Base-by-base conservation (phyloP, 2,113 vertebrate genomes). In the Microcebus lehilahytsara region DNA sequence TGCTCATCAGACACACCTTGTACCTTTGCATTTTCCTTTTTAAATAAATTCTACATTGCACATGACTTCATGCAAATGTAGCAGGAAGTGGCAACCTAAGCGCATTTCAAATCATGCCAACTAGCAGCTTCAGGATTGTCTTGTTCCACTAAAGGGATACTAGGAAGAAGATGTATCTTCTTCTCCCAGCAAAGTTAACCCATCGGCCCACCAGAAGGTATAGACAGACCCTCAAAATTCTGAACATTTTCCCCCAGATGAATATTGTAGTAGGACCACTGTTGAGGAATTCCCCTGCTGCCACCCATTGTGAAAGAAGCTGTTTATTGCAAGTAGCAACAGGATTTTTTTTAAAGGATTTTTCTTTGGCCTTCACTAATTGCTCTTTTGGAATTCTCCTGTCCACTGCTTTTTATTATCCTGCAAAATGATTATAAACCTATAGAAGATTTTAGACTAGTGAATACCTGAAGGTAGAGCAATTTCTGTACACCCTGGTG, bases 41-140 rank as follows among this genome's bases (percentile, higher is more conserved):
- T 37, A 80, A 97, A 86, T 93, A 84, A 95, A 96, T 96, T n/a
- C 85, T 67, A 13, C 23, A 69, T 23, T 19, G 89, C 84, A 77
- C 60, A 84, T 40, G 46, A 56, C 13, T 89, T 92, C 60, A 97
- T 97, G 97, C 93, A 98, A 97, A 98, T 98, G 42, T 53, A 92
- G 27, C 83, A 96, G 96, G 96, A 98, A 98, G 74, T 5, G 49
- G 37, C 32, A 71, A 75, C 25, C 58, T n/a, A 16, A 94, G 66
- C 27, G 85, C 11, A 11, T 97, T 83, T 74, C 49, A 72, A 78
- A 87, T 60, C 64, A 4, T 27, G 85, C 77, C 96, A 85, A 5
- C 0, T 0, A 34, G 27, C 49, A 69, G 72, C 75, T 58, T 91
- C 27, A 62, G 60, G 80, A 69, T 22, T 80, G 89, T 40, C 75